Evolutionary conservation across 2,888 invertebrate species (phyloP), one percentile per base, ranked within the genome.

Genomic region (Standfussiana lucernea): DNA sequence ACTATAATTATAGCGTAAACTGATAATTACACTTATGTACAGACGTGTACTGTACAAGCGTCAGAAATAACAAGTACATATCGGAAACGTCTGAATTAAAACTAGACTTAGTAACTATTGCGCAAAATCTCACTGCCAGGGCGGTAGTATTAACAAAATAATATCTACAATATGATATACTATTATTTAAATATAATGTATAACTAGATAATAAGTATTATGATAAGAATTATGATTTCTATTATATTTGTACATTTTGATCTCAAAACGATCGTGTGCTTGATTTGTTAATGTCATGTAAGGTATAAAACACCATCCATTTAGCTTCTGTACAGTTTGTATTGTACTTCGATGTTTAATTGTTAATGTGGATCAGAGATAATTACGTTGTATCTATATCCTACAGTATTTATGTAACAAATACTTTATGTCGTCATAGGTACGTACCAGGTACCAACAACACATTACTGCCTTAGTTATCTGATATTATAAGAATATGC

Each of bases 301-400:
- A 96, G 97, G 96, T 96, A 96, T 93, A 96, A 94, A 96, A 96
- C 96, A 96, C 96, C 96, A 96, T 94, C 95, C 93, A 92, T 93
- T 95, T 96, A 96, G 96, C 93, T 94, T 94, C 92, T 96, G 96
- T 96, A 96, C 95, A 96, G 95, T 93, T 94, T 92, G 94, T 95
- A 92, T 93, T 91, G 93, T 95, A 90, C 89, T 86, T 94, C 86
- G 92, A 91, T 95, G 94, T 95, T 93, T 93, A 87, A 88, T 83
- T 79, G 75, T 77, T 85, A 83, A 83, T 77, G 73, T 79, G 70
- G 77, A 75, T 72, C 77, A 78, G 62, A 85, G 59, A 73, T 75
- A 76, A 77, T 75, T 83, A 62, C 66, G 50, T 72, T 79, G 67
- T 85, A 75, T 77, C 70, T 83, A 76, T 82, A 73, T 72, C 65